These are phyloP conservation scores for Heliothis peltigera DNA, from an alignment of 2,888 invertebrate species.

Conservation along the genomic window DNA sequence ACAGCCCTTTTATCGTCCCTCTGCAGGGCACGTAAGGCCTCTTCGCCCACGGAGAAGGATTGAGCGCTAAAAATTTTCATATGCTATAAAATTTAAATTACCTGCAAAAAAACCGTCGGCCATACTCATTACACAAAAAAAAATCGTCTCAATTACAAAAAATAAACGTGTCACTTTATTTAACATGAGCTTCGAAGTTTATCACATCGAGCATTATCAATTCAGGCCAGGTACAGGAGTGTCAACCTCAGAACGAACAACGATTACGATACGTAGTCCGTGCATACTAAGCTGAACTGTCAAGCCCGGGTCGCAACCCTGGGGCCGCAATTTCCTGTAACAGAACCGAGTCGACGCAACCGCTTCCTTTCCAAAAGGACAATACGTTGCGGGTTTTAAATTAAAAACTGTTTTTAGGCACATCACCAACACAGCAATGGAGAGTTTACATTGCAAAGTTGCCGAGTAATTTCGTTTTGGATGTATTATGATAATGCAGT, in stretches of 20 bases:
- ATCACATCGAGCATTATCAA: slow-evolving; percentile 56
- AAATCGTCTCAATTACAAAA: slow-evolving; percentile 41
- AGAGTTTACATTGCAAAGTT: slow-evolving; percentile 48
- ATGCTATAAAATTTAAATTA: too few species aligned
- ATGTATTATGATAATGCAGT: slow-evolving; percentile 55
- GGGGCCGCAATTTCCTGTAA: slow-evolving; percentile 79
- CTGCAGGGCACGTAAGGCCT: too few species aligned
- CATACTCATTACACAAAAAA: too few species aligned
- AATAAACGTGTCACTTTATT: slow-evolving; percentile 40
- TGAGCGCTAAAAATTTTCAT: too few species aligned
- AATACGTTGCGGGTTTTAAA: slow-evolving; percentile 71
- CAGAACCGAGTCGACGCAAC: slow-evolving; percentile 65
- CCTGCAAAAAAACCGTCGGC: too few species aligned
- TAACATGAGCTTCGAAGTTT: slow-evolving; percentile 46
- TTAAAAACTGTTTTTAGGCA: slow-evolving; percentile 67
- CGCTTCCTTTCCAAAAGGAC: slow-evolving; percentile 68
- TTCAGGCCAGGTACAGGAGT: slow-evolving; percentile 57
- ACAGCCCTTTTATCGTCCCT: too few species aligned
- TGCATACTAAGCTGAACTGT: slow-evolving; percentile 59
- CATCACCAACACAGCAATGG: slow-evolving; percentile 50
- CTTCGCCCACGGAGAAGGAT: too few species aligned
- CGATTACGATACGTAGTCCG: slow-evolving; percentile 56
- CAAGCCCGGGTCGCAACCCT: slow-evolving; percentile 49
- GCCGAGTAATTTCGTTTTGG: slow-evolving; percentile 38
- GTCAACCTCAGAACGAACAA: slow-evolving; percentile 57